Base-by-base conservation (phyloP, 2,888 invertebrate genomes). In the Cheilosia impressa region DNA sequence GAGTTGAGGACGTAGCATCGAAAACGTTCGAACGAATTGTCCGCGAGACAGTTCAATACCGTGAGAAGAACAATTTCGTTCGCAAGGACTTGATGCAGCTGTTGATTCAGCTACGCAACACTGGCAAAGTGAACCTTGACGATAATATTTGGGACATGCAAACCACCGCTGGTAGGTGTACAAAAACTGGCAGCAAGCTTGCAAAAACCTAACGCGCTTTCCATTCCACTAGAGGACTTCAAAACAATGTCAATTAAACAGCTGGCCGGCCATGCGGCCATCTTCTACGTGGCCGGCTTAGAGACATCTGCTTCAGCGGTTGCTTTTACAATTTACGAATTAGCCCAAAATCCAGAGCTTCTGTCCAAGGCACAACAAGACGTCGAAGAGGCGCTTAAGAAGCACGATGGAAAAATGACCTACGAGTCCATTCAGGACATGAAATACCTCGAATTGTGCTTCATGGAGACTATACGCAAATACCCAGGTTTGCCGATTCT, bases 61-160 rank as follows among this genome's bases (percentile, higher is more conserved):
- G 93, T n/a, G 92, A 93, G 87, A 71, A 89, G 3, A 89, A 92
- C 43, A 92, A 93, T 50, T 89, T 92, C 4, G 88, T 90, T 1
- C 90, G 93, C 7, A 92, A 91, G 78, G 93, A 93, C 88, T 89
- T 93, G 79, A 89, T 93, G 87, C 93, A 93, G 87, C 84, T 93
- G 66, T 88, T 93, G 45, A 91, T 93, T 62, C 91, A 93, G 47
- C 87, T 93, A 34, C 91, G 92, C n/a, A 92, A 93, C 45, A 90
- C 90, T 2, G 91, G 91, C 63, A 91, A 90, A 87, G 89, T 91
- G 27, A 90, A 89, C 57, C 88, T 88, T 0, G 91, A 91, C 31
- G 91, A 91, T 55, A 90, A 90, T 47, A 88, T 87, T 31, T 91
- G 91, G 90, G 88, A 90, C 13, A 87, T 90, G n/a, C 89, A 91